Evolutionary conservation across 2,113 vertebrate species (phyloP), one percentile per base, ranked within the genome.

Genomic region (Odontesthes bonariensis): DNA sequence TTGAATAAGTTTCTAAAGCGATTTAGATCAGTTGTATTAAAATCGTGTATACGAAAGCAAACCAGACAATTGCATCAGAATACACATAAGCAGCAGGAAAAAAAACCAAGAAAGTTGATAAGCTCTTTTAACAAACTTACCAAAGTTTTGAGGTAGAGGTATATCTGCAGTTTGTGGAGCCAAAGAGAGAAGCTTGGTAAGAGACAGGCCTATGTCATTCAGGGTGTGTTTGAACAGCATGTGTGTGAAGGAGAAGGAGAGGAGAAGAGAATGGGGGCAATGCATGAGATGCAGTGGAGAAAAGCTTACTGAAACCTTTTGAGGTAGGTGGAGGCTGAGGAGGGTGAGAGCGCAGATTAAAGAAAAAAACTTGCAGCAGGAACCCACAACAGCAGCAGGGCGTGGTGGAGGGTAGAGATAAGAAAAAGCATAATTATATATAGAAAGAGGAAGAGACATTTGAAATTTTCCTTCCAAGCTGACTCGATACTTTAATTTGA

Each of bases 381-480:
- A 38, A 38, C 35, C 10, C 10, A 38, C 35, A 8, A 10, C 49
- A 64, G 44, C 14, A 27, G 32, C 0, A 22, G 68, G 75, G 79
- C 63, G 56, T 69, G 63, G 58, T 67, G 12, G 22, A 79, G 46
- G 64, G 63, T 35, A 32, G 9, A 75, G 19, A 70, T 38, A 49
- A 40, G 31, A 19, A 77, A n/a, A 73, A 17, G 0, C n/a, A 56
- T 19, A 44, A 1, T 9, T 81, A 59, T 79, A 68, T 49, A 52
- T 49, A 27, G 62, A 85, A 88, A 81, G 81, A 74, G 71, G 69
- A 83, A 88, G 54, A 40, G 0, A 38, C 0, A 56, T 75, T 33
- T 66, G 35, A 69, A 77, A 57, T 19, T 72, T 49, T 19, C 9
- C 23, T 13, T 19, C 4, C 5, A 1, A 46, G 14, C 23, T 59